phyloP scores from a whole-genome alignment of 2,797 vertebrate species.

The Hybognathus amarus region DNA sequence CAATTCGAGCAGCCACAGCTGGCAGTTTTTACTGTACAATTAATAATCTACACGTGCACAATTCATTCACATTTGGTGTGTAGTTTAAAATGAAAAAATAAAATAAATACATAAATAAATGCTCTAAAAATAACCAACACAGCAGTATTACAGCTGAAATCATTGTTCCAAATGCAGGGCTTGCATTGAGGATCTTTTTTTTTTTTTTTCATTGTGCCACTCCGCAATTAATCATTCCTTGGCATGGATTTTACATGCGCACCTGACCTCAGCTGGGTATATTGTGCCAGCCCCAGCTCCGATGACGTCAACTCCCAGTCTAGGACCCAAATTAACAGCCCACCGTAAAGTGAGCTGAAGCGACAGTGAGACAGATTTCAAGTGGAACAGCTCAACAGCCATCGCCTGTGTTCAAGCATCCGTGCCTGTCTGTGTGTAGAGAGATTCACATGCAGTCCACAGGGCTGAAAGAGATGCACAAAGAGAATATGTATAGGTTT shows the following conservation, averaged over 20 bases:
- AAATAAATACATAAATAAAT: no score
- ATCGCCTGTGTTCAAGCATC: conserved; percentile 27
- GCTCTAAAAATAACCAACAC: conserved; percentile 17
- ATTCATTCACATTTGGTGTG: not conserved
- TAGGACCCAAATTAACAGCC: conserved; percentile 46
- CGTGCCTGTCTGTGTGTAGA: not conserved
- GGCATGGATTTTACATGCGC: conserved; percentile 46
- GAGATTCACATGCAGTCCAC: conserved; percentile 15
- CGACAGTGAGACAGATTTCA: conserved; percentile 48
- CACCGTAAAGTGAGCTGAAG: conserved; percentile 37
- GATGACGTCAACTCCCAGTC: conserved; percentile 54
- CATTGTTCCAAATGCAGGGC: conserved; percentile 32
- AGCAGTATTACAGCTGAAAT: conserved; percentile 23
- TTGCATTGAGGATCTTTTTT: not conserved
- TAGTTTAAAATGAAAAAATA: conserved; percentile 14
- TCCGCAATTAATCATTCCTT: conserved; percentile 59
- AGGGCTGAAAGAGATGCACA: not conserved
- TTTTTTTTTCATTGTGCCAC: conserved; percentile 34
- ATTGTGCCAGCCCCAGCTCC: conserved; percentile 39
- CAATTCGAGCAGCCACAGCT: not conserved
- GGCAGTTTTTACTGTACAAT: not conserved
- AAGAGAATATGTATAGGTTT: conserved; percentile 27
- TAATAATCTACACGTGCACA: not conserved
- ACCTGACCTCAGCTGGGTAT: conserved; percentile 48
- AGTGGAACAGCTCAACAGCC: conserved; percentile 23